phyloP scores from a whole-genome alignment of 1,140 invertebrate genomes.

The Thereuonema tuberculata region DNA sequence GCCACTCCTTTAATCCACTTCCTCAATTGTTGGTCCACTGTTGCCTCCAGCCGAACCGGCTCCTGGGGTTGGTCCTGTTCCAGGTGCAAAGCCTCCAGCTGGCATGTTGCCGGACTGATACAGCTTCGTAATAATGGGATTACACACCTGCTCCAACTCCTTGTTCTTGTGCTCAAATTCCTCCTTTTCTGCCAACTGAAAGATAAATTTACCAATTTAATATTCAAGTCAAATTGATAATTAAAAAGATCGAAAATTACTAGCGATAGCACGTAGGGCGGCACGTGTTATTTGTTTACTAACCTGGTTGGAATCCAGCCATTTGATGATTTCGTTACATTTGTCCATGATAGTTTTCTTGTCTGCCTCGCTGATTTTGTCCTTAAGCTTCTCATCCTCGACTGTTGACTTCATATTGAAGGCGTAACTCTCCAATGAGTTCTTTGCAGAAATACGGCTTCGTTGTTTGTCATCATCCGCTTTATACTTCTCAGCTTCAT shows the following conservation, averaged over 20 bases:
- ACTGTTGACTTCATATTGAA: conserved; percentile 59
- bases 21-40: neutral
- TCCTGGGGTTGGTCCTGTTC: too few species aligned
- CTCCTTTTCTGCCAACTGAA: conserved; percentile 58
- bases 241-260: neutral
- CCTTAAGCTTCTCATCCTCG: conserved; percentile 41
- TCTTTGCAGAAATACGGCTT: conserved; percentile 51
- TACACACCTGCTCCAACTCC: conserved; percentile 58
- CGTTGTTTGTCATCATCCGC: conserved; percentile 81
- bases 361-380: conserved; percentile 62
- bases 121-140: conserved; percentile 64
- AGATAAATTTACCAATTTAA: too few species aligned
- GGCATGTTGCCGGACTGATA: conserved; percentile 38
- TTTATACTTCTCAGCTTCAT: conserved; percentile 90
- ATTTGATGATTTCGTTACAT: conserved; percentile 83
- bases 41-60: neutral
- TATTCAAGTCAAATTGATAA: conserved; percentile 2
- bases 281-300: too few species aligned
- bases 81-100: too few species aligned
- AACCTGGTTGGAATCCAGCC: conserved; percentile 86
- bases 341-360: conserved; percentile 75
- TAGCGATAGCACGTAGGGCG: neutral
- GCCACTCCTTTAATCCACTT: too few species aligned
- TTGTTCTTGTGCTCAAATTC: conserved; percentile 89
- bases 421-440: conserved; percentile 41